Evolutionary conservation across 2,113 vertebrate species (phyloP).

Genomic region (Microcebus griseorufus): DNA sequence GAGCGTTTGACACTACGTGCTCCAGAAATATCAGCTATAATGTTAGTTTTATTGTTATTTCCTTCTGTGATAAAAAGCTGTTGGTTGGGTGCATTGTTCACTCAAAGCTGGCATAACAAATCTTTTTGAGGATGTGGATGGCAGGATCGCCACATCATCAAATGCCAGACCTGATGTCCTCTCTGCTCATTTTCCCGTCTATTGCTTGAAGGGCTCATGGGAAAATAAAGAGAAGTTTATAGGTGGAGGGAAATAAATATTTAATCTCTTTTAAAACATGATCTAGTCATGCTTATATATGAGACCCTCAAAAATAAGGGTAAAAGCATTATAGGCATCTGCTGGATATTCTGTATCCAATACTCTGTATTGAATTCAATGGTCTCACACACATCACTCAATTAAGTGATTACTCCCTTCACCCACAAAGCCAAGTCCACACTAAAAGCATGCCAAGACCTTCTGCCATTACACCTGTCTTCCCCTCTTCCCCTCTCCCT

Average conservation of each 20-base stretch:
- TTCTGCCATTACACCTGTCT: neutral
- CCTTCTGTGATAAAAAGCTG: neutral
- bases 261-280: neutral
- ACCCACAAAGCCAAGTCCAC: neutral
- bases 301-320: neutral
- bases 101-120: neutral
- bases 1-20: neutral
- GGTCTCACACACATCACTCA: neutral
- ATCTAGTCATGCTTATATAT: neutral
- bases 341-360: neutral
- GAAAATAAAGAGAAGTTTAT: constrained; percentile 5
- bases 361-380: neutral
- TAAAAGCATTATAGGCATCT: neutral
- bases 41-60: neutral
- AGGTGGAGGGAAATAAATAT: neutral
- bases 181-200: neutral
- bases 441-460: neutral
- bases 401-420: neutral
- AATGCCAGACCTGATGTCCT: neutral
- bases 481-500: neutral
- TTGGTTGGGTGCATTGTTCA: neutral
- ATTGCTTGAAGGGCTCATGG: neutral
- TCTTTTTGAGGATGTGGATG: neutral
- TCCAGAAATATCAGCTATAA: neutral
- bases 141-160: neutral